Evolutionary conservation across 2,113 vertebrate species (phyloP), one percentile per base, ranked within the genome.

Genomic region (Rynchops niger): DNA sequence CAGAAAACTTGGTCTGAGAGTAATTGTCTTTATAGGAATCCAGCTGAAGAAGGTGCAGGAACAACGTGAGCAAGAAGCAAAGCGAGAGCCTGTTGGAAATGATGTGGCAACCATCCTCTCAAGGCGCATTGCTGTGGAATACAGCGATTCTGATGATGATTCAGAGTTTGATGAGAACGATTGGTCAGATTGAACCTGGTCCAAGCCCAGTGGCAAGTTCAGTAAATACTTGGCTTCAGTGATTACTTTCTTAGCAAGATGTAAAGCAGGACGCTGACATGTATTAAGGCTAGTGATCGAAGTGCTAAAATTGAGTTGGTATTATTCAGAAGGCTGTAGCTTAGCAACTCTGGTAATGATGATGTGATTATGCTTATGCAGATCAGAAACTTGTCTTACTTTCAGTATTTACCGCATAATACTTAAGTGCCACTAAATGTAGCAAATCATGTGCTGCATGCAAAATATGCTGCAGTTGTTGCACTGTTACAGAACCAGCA

Each of bases 1-100:
- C 16, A 40, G 55, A 25, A 19, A 40, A 47, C 61, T 66, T 59
- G 69, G 55, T 66, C 50, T 92, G 70, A 97, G 47, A 13, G 45
- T 40, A 6, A 5, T 13, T 94, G 50, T 97, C 81, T 84, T 79
- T 84, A 42, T 91, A 99, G 99, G 99, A 91, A 99, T 99, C 72
- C 99, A 99, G 97, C 93, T 99, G 97, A 99, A 99, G 76, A 99
- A 99, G 95, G 99, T 99, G n/a, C 99, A 99, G 97, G 99, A 99
- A 95, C 99, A 99, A 88, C 99, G 99, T 42, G 99, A 99, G 87
- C 99, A 99, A 96, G 99, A 99, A 98, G 99, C 99, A 3, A 99
- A 99, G 97, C 98, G 98, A 2, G 99, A 99, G 88, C 99, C 99
- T 0, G 99, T 99, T 0, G 99, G 99, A 32, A 99, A 99, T 2